Percentiles rank a stretch among this genome's conserved stretches.
Evolutionary conservation across 2,797 vertebrate species (phyloP).

Genomic region (Prunella strophiata): DNA sequence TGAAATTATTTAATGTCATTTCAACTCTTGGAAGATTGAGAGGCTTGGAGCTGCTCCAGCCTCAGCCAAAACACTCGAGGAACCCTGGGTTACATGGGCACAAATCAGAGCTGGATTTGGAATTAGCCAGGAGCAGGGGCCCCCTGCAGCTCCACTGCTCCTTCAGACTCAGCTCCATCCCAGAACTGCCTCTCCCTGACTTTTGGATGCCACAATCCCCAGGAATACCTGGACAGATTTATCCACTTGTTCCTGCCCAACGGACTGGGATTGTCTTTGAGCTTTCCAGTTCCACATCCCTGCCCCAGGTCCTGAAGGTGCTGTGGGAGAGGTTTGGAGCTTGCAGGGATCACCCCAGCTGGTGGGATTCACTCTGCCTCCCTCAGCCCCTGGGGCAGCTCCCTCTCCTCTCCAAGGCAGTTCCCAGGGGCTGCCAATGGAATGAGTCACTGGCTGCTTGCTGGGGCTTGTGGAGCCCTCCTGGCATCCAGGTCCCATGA

Average conservation of each 20-base stretch:
- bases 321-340: not conserved
- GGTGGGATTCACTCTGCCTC: not conserved
- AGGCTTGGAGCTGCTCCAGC: not conserved
- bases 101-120: not conserved
- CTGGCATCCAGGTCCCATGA: not conserved
- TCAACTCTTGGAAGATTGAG: not conserved
- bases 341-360: not conserved
- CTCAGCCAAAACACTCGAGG: not conserved
- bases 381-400: not conserved
- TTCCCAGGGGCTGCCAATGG: conserved; percentile 35
- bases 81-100: accelerated
- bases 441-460: conserved; percentile 40
- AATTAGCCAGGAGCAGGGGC: not conserved
- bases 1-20: not conserved
- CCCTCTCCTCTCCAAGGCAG: not conserved
- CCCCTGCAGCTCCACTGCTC: not conserved
- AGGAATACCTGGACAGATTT: not conserved
- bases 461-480: conserved; percentile 34
- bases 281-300: not conserved
- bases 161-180: not conserved
- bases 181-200: not conserved
- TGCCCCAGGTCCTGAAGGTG: accelerated
- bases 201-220: not conserved
- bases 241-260: not conserved
- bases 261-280: not conserved